Base-by-base conservation (phyloP, 2,888 invertebrate species). In the Cephus nigrinus region DNA sequence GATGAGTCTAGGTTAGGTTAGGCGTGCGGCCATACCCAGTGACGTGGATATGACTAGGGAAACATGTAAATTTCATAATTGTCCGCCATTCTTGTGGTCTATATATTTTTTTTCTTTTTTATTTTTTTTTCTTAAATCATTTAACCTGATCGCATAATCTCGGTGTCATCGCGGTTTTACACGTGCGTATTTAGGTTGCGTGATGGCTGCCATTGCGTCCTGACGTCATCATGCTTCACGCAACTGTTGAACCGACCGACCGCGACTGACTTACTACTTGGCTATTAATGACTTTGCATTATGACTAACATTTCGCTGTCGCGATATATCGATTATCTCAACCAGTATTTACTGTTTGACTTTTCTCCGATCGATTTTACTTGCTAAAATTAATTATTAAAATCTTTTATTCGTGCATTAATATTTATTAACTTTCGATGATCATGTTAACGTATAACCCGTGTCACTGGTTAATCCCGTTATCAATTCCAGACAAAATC, bases 141-240 rank as follows among this genome's bases (percentile, higher is more conserved):
- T 85, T 84, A 84, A 87, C 85, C 85, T 82, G 80, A 75, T 78
- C 79, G 55, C 81, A 82, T 79, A 82, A 85, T 77, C 80, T 75
- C 81, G 80, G 83, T 84, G 84, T 85, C 86, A 84, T 84, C 84
- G 86, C 84, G 85, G 80, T 75, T 32, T 71, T 78, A 78, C 76
- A 77, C 69, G 76, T 74, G 76, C 76, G 82, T 32, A 31, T 12
- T 33, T 31, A 32, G 31, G 33, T 74, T 34, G 76, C 80, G 76
- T 78, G 71, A 33, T 71, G 71, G 79, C 83, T 78, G 86, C 85
- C 87, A 85, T 87, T 74, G 75, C 75, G 78, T 72, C 34, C 79
- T 86, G 87, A 87, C 86, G 86, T 87, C 87, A 87, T 81, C 83
- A 80, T 80, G 82, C 81, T 82, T 83, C 85, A 85, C 85, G 86